Conservation (phyloP, 2,797 vertebrate species). For the Amniataba percoides region DNA sequence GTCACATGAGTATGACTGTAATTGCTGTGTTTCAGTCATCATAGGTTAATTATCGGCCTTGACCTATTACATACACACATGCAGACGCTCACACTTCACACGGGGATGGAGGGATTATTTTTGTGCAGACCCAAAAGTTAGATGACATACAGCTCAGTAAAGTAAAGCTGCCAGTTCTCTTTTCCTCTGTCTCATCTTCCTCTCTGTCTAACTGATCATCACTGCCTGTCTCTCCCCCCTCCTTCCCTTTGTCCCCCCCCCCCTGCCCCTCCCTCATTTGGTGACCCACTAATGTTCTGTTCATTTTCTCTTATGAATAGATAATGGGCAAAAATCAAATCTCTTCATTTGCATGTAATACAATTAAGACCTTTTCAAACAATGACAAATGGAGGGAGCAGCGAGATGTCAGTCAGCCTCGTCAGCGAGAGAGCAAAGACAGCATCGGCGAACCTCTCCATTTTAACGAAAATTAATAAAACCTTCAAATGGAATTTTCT, state of each 20-base stretch:
- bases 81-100: slow-evolving; percentile 9
- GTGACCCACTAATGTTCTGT: slow-evolving; percentile 96
- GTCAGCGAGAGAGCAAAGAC: slow-evolving; percentile 89
- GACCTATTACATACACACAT: slow-evolving; percentile 59
- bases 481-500: slow-evolving; percentile 92
- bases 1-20: slow-evolving; percentile 78
- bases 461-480: slow-evolving; percentile 94
- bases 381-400: slow-evolving; percentile 96
- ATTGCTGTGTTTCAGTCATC: slow-evolving; percentile 80
- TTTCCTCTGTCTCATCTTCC: slow-evolving; percentile 19
- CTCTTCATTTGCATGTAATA: slow-evolving; percentile 99
- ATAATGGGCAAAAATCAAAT: slow-evolving; percentile 98
- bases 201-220: slow-evolving; percentile 47
- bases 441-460: slow-evolving; percentile 87
- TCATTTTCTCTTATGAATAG: slow-evolving; percentile 97
- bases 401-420: slow-evolving; percentile 95
- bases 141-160: slow-evolving; percentile 4
- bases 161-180: slow-evolving; percentile 46
- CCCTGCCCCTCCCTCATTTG: slow-evolving; percentile 52
- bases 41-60: slow-evolving; percentile 75
- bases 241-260: not conserved
- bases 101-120: slow-evolving; percentile 21
- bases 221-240: slow-evolving; percentile 36
- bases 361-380: slow-evolving; percentile 98
- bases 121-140: slow-evolving; percentile 22